These are phyloP conservation scores for Centropus unirufus DNA, from an alignment of 2,113 vertebrate species.

Conservation along the genomic window DNA sequence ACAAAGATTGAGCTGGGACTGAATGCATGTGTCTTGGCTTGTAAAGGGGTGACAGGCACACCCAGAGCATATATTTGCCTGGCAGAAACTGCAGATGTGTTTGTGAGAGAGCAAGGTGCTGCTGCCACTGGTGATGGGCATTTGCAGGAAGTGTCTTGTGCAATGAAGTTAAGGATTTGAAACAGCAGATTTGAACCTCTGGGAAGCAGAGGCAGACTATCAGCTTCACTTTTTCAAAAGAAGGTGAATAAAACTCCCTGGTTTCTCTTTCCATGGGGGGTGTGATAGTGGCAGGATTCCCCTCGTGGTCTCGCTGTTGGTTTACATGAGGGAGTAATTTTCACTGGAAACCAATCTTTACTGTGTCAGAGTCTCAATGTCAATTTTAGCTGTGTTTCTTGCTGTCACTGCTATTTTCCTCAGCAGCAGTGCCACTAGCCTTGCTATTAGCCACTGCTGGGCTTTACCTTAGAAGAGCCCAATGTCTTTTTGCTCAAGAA, in stretches of 20 bases:
- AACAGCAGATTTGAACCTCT: neutral
- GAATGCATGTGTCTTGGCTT: neutral
- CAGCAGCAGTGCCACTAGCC: conserved; percentile 59
- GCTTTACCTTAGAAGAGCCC: conserved; percentile 38
- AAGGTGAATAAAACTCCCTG: neutral
- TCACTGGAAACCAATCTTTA: conserved; percentile 66
- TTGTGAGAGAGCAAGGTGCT: neutral
- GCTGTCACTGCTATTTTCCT: conserved; percentile 67
- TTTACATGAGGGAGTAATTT: conserved; percentile 63
- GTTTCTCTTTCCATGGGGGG: neutral
- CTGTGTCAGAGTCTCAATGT: conserved; percentile 43
- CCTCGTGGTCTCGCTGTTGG: neutral
- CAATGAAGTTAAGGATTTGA: neutral
- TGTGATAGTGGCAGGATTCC: neutral
- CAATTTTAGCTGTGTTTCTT: conserved; percentile 63
- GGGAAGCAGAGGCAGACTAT: neutral
- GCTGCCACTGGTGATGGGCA: neutral
- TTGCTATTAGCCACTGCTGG: conserved; percentile 69
- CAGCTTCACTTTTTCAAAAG: neutral
- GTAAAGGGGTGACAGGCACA: neutral
- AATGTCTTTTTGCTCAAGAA: conserved; percentile 32
- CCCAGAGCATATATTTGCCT: neutral
- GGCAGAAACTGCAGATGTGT: neutral
- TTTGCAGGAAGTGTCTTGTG: neutral
- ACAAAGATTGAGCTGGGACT: neutral